phyloP scores from a whole-genome alignment of 1,140 invertebrate genomes.

The Papilio aristodemus region DNA sequence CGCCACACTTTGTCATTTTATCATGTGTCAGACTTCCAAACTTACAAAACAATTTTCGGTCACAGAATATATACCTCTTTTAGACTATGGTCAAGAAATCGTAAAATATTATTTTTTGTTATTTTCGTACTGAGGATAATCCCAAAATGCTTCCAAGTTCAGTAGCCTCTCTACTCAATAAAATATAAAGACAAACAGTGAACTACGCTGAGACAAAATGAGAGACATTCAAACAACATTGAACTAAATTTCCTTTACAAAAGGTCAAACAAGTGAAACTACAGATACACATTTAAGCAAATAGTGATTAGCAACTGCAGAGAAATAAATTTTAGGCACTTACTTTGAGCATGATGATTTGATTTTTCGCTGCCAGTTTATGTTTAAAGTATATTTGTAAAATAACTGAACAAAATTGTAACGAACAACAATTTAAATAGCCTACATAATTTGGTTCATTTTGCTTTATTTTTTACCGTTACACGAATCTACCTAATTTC shows the following conservation, averaged over 20 bases:
- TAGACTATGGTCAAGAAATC: no score
- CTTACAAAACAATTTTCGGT: neutral
- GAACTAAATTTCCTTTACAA: constrained; percentile 22
- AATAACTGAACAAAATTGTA: constrained; percentile 33
- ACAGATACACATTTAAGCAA: neutral
- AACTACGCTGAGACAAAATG: no score
- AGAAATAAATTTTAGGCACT: constrained; percentile 5
- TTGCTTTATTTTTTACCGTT: constrained; percentile 43
- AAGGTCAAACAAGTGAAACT: neutral
- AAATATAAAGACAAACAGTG: no score
- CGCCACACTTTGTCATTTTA: constrained; percentile 3
- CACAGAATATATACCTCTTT: no score
- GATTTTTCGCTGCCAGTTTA: constrained; percentile 2
- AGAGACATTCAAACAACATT: constrained; percentile 26
- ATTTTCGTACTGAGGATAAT: no score
- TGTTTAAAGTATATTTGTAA: neutral
- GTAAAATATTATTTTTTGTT: no score
- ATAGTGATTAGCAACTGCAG: neutral
- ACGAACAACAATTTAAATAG: constrained; percentile 50
- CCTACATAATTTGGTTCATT: constrained; percentile 39
- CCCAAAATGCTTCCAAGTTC: no score
- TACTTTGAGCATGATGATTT: constrained; percentile 33
- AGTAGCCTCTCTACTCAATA: no score
- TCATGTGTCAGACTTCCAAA: neutral
- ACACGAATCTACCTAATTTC: constrained; percentile 56